These are phyloP conservation scores for Mythimna impura DNA, from an alignment of 2,888 invertebrate species.

Conservation along the genomic window DNA sequence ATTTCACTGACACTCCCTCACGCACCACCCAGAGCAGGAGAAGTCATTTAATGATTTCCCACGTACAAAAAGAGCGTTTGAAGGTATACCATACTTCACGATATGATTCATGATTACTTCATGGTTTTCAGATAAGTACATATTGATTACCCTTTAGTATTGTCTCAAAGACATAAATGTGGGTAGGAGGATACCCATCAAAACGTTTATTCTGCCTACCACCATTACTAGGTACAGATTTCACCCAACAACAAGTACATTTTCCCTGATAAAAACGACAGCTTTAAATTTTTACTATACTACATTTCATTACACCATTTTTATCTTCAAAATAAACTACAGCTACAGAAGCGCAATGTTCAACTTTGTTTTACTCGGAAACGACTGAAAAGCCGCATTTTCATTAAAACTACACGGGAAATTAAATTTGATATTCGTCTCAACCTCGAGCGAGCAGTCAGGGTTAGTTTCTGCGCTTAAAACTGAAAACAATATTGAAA, in stretches of 20 bases:
- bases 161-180: too few relatives aligned
- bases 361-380: slow-evolving; percentile 17
- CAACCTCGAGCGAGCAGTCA: slow-evolving; percentile 33
- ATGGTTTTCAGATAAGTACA: too few relatives aligned
- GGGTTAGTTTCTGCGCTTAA: slow-evolving; percentile 16
- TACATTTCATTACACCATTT: background rate
- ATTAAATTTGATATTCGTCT: slow-evolving; percentile 32
- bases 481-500: slow-evolving; percentile 36
- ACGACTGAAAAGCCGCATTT: slow-evolving; percentile 21
- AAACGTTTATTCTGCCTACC: background rate
- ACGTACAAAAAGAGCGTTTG: too few relatives aligned
- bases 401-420: slow-evolving; percentile 34
- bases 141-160: too few relatives aligned
- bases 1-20: too few relatives aligned
- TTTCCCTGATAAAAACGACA: background rate
- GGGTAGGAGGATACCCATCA: background rate
- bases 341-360: slow-evolving; percentile 3
- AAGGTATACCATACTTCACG: too few relatives aligned
- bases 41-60: too few relatives aligned
- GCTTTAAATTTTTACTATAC: background rate
- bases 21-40: too few relatives aligned
- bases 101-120: too few relatives aligned
- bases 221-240: background rate
- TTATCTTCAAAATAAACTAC: slow-evolving; percentile 13
- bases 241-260: background rate